A percentile compares a stretch with the other conserved stretches of the same genome.
Evolutionary conservation across 2,888 invertebrate species (phyloP).

Genomic region (Brachyptera risi): DNA sequence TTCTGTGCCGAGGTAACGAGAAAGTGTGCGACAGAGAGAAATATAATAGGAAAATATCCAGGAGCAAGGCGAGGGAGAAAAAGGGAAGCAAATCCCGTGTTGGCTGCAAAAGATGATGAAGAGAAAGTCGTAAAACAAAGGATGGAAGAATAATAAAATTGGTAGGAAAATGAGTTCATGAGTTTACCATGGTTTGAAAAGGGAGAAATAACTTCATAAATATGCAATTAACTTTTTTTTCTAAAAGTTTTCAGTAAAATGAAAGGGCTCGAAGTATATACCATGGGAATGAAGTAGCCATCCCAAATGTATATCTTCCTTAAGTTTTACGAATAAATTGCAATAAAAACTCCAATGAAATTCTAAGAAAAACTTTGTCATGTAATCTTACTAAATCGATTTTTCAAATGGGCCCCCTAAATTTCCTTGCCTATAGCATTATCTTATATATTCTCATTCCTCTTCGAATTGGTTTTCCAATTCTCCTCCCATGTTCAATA

Average conservation of each 20-base stretch:
- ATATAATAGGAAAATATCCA: constrained; percentile 17
- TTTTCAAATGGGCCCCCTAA: constrained; percentile 14
- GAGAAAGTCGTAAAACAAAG: constrained; percentile 32
- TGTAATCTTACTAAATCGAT: constrained; percentile 14
- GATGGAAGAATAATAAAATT: constrained; percentile 32
- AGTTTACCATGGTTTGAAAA: constrained; percentile 19
- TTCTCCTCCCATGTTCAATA: constrained; percentile 3
- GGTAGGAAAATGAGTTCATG: constrained; percentile 31
- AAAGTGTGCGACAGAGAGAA: constrained; percentile 11
- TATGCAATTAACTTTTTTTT: constrained; percentile 32
- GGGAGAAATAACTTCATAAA: constrained; percentile 34
- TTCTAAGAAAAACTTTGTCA: not conserved
- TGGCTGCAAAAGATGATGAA: constrained; percentile 11
- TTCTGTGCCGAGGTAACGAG: constrained; percentile 23
- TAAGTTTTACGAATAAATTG: too few relatives aligned
- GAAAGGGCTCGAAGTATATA: too few relatives aligned
- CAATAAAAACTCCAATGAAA: not conserved
- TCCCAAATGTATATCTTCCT: too few relatives aligned
- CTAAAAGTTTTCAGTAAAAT: constrained; percentile 27
- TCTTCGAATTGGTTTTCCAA: constrained; percentile 12
- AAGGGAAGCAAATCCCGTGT: constrained; percentile 19
- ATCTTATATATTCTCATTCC: not conserved
- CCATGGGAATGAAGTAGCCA: too few relatives aligned
- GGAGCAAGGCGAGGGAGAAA: constrained; percentile 12
- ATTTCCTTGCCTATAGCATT: constrained; percentile 4